Percentiles rank a stretch among this genome's conserved stretches.
These are phyloP conservation scores for Vicugna pacos DNA, from an alignment of 2,113 vertebrate genomes.

Conservation along the genomic window DNA sequence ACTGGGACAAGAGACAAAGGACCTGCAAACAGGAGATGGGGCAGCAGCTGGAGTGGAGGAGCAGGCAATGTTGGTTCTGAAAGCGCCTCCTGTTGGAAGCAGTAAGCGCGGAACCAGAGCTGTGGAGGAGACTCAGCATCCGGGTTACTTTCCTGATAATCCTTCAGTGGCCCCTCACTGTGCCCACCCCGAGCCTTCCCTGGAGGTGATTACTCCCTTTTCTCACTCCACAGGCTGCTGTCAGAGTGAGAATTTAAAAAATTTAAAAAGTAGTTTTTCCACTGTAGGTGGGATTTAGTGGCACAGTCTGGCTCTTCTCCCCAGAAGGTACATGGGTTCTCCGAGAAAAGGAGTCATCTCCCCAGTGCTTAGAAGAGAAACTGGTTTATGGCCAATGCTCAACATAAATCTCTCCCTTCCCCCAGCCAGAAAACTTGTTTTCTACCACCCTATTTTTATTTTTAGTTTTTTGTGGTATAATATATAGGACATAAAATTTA, in stretches of 20 bases:
- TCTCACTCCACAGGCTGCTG: neutral
- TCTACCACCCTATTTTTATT: neutral
- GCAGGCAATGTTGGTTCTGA: accelerated
- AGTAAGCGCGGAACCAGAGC: neutral
- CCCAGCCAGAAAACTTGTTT: neutral
- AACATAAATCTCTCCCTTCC: neutral
- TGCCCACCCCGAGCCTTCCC: neutral
- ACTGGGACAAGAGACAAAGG: neutral
- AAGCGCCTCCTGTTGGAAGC: neutral
- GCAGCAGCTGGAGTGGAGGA: neutral
- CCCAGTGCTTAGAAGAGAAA: neutral
- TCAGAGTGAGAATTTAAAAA: neutral
- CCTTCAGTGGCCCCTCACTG: neutral
- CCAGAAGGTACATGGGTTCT: neutral
- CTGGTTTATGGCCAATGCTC: neutral
- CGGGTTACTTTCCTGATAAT: neutral
- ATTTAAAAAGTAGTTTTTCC: neutral
- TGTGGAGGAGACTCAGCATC: neutral
- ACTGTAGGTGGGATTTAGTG: neutral
- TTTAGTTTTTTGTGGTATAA: neutral
- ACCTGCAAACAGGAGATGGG: neutral
- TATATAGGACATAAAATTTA: neutral
- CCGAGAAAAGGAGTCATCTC: neutral
- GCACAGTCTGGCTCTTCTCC: neutral
- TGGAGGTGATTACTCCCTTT: neutral